phyloP scores from a whole-genome alignment of 2,113 vertebrate species.

The Gallinago paraguaiae region DNA sequence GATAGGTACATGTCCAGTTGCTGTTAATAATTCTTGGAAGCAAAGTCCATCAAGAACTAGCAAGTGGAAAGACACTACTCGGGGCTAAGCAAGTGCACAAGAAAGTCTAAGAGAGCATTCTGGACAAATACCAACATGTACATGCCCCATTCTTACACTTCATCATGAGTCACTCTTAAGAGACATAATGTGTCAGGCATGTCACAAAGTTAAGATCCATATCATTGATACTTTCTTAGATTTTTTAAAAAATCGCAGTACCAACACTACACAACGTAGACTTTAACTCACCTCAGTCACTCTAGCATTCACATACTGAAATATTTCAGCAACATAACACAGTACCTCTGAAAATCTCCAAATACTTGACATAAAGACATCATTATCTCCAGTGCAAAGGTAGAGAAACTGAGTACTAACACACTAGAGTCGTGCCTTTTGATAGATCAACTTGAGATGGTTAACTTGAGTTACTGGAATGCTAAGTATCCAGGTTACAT shows the following conservation, averaged over 20 bases:
- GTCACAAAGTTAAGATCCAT: background rate
- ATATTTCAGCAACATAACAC: background rate
- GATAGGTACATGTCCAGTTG: rapidly evolving
- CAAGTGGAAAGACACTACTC: rapidly evolving
- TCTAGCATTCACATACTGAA: background rate
- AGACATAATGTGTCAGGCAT: rapidly evolving
- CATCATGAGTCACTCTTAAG: background rate
- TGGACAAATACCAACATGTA: background rate
- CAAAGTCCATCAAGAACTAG: background rate
- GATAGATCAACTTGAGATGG: background rate
- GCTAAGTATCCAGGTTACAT: background rate
- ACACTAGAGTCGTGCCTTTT: background rate
- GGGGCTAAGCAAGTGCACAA: background rate
- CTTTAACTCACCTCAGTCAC: rapidly evolving
- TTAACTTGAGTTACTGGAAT: background rate
- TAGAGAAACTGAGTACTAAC: background rate
- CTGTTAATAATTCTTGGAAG: background rate
- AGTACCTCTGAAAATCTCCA: background rate
- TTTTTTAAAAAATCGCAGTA: rapidly evolving
- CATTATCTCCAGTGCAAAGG: background rate
- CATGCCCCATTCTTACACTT: background rate
- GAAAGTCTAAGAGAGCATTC: background rate
- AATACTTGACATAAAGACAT: background rate
- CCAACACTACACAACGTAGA: rapidly evolving
- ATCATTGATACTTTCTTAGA: background rate